Base-by-base conservation (phyloP, 2,113 vertebrate genomes). In the Melanerpes formicivorus region DNA sequence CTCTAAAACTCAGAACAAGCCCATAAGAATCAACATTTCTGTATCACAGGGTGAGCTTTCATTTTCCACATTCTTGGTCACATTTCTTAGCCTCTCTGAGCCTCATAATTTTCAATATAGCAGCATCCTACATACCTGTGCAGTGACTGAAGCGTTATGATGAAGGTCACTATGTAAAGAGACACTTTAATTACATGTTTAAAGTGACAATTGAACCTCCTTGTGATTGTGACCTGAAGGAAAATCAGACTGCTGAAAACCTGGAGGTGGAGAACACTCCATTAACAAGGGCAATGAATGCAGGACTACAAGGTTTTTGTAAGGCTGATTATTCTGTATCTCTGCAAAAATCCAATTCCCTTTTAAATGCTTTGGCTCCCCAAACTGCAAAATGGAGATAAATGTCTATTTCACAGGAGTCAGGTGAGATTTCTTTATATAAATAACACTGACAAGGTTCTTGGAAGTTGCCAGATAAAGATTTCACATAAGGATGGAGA, bases 401-500 rank as follows among this genome's bases (percentile, higher is more conserved):
- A 93, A 66, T 70, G n/a, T 29, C 19, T 62, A 37, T 63, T 90
- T 10, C 74, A 55, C 40, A 66, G 66, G 34, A 81, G 40, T 11
- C 65, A 56, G 8, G 4, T 37, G 30, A 79, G 42, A 73, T 72
- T 80, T 75, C 52, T 93, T 80, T 84, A 72, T 26, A 64, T 60
- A 87, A 90, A 59, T 66, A 70, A 42, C 27, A 63, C 14, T n/a
- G 32, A n/a, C 34, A 44, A 65, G 27, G 16, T 65, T 81, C 46
- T 72, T 90, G 50, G 55, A 94, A 85, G 30, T 29, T 67, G 46
- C 18, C 78, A 80, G 70, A 77, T 74, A 94, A 86, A 90, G 25
- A 14, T 19, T 50, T 32, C 63, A 62, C 62, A 23, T 62, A 81
- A 84, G 46, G 65, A 66, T 27, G 16, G 64, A 58, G 66, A 75